phyloP scores from a whole-genome alignment of 2,797 vertebrate genomes.

The Buceros bicornis region DNA sequence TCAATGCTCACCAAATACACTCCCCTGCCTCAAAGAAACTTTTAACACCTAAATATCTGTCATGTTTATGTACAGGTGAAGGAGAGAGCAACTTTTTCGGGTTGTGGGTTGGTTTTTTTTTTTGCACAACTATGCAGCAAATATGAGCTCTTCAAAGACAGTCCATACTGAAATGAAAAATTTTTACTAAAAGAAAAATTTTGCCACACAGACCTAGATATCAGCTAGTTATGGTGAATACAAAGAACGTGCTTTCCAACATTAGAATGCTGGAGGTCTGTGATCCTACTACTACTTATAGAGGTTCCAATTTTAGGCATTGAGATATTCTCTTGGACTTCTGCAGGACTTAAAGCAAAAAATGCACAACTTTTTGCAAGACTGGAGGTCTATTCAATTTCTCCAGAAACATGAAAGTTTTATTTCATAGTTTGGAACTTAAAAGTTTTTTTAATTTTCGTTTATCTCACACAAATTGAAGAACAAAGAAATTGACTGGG shows the following conservation, averaged over 20 bases:
- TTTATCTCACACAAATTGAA: neutral
- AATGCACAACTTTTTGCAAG: neutral
- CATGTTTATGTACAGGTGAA: constrained; percentile 6
- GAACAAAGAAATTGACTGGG: neutral
- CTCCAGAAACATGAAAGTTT: neutral
- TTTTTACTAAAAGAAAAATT: neutral
- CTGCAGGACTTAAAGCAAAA: neutral
- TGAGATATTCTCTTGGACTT: neutral
- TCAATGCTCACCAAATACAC: constrained; percentile 21
- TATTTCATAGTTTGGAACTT: neutral
- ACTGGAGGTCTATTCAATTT: neutral
- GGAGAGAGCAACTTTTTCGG: neutral
- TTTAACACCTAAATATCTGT: neutral
- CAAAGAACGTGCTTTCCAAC: neutral
- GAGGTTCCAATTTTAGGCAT: neutral
- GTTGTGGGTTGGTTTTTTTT: neutral
- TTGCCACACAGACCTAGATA: neutral
- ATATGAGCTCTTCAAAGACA: neutral
- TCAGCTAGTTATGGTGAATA: neutral
- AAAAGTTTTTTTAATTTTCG: neutral
- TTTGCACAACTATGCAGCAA: neutral
- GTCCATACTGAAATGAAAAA: constrained; percentile 5
- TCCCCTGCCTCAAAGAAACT: neutral
- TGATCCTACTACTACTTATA: neutral
- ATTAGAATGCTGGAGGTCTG: neutral